Base-by-base conservation (phyloP, 2,888 invertebrate genomes). In the Scaptomyza parva region DNA sequence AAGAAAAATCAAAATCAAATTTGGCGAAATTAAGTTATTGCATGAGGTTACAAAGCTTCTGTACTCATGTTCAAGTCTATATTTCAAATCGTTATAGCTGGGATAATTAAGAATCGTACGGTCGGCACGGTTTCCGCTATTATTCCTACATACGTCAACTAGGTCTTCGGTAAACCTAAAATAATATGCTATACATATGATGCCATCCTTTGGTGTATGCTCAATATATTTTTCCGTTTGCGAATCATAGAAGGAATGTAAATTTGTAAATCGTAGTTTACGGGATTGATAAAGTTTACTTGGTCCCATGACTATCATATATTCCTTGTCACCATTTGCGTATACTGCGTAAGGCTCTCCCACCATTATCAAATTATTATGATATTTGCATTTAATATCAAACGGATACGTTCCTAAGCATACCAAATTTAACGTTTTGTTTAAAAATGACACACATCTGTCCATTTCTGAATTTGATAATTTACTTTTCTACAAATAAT, bases 331-430 rank as follows among this genome's bases (percentile, higher is more conserved):
- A 14, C 20, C 11, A 1, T n/a, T 11, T 24, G 47, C 2, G n/a
- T 37, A 64, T 30, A 64, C 43, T 11, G 12, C 22, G 12, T 64
- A 63, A n/a, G n/a, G n/a, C n/a, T 0, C 9, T 35, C 0, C 52
- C 35, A 0, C n/a, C n/a, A n/a, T n/a, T n/a, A n/a, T n/a, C n/a
- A 47, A 12, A 1, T 0, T 0, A 8, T 64, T 41, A 0, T 1
- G 0, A 18, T 47, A 64, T 39, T 45, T 52, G 1, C 14, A 0
- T 1, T n/a, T 8, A 3, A 63, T 53, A 3, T 24, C 14, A 1
- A 1, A 0, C 7, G 53, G 35, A 3, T 64, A 64, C 4, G 3
- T 2, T n/a, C 57, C 61, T 2, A 3, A 12, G 17, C 63, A 64
- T 1, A 47, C 6, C 28, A 30, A 41, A 3, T 14, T 18, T 35